A percentile compares a stretch with the other conserved stretches of the same genome.
phyloP scores from a whole-genome alignment of 2,888 invertebrate species.

The Tiliacea aurago region DNA sequence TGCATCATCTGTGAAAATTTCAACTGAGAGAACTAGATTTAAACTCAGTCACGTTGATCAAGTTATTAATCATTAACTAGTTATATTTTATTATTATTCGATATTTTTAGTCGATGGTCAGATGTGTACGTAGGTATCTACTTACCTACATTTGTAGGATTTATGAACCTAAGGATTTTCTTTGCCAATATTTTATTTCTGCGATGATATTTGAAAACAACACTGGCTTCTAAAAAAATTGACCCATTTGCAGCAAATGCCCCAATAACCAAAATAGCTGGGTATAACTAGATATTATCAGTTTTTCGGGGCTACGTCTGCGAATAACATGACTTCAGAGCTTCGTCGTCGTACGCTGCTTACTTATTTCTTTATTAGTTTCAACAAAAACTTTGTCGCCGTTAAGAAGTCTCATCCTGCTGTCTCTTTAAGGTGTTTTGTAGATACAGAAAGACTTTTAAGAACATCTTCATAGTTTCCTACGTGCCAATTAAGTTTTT shows the following conservation, averaged over 20 bases:
- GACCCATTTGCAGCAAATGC: constrained; percentile 35
- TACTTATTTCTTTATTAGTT: not conserved
- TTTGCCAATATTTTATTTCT: constrained; percentile 8
- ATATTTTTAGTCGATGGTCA: not conserved
- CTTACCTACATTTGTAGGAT: not conserved
- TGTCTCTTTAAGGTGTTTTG: not conserved
- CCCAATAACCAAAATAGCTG: constrained; percentile 31
- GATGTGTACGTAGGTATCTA: not conserved
- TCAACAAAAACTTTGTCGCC: not conserved
- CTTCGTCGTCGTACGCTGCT: not conserved
- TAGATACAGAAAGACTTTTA: not conserved
- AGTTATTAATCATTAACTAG: not conserved
- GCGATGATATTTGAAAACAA: not conserved
- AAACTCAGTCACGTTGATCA: not conserved
- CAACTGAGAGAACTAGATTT: too few species aligned
- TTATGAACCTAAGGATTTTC: not conserved
- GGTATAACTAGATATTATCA: constrained; percentile 1
- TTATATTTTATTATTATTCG: not conserved
- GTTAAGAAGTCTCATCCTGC: not conserved
- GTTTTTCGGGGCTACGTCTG: not conserved
- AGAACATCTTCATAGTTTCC: not conserved
- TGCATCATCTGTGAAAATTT: too few species aligned
- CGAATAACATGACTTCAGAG: constrained; percentile 8
- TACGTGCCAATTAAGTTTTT: not conserved
- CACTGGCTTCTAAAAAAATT: constrained; percentile 1